Evolutionary conservation across 2,113 vertebrate genomes (phyloP), one percentile per base, ranked within the genome.

Genomic region (Chlorocebus sabaeus): DNA sequence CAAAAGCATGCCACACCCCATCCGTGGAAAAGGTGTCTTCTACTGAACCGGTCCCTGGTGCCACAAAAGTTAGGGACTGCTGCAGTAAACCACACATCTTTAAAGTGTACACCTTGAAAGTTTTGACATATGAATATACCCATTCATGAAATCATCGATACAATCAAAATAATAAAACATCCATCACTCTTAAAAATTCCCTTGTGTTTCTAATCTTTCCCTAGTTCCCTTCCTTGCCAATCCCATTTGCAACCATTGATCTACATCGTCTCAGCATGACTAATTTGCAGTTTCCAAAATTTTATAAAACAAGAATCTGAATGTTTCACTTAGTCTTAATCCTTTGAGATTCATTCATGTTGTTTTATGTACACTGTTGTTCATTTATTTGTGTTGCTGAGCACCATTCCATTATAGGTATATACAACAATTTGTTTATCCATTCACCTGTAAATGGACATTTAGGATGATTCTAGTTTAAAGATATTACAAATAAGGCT

Each of bases 11-110:
- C 61, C 27, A 55, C 59, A 61, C 61, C 12, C 12, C 27, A 32
- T 64, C 30, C 0, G 0, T 64, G 61, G 61, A 64, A 64, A 64
- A 30, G 2, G 12, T 64, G 12, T 64, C 12, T 64, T 64, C 61
- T 5, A 64, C 12, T 0, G 2, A 64, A 32, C 5, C 0, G 1
- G 61, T 64, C 27, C 12, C 27, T 64, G 27, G 27, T 64, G 27
- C 61, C 61, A 32, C 27, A 64, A 64, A 64, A 27, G 5, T 32
- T 30, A 12, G 27, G 12, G 12, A 32, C 61, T 64, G 12, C 61
- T 64, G 61, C 61, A 64, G 61, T n/a, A 13, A 52, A 20, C 25
- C 18, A 30, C 4, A 38, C 18, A 40, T 67, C 55, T 76, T 93
- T 76, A 64, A 64, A 76, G 2, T 38, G 8, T 59, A 17, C 5